phyloP scores from a whole-genome alignment of 2,113 vertebrate species.

The Scalopus aquaticus region DNA sequence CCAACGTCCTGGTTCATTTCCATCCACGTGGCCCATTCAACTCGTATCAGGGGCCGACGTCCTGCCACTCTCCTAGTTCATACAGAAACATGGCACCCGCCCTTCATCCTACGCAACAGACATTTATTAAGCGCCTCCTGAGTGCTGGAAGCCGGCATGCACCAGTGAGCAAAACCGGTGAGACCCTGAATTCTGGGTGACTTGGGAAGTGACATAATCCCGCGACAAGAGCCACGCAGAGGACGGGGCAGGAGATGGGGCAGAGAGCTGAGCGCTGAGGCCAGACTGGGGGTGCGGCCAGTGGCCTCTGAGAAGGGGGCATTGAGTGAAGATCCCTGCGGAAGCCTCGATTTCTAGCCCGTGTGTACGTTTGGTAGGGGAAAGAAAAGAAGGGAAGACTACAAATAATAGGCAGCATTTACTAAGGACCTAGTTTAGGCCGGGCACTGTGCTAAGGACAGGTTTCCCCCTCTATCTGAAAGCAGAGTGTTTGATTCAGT shows the following conservation, averaged over 20 bases:
- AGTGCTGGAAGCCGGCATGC: not conserved
- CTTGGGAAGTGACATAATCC: not conserved
- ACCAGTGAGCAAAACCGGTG: not conserved
- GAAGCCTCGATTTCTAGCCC: not conserved
- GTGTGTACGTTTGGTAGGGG: not conserved
- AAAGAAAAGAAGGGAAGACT: not conserved
- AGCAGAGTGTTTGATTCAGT: not conserved
- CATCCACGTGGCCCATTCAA: not conserved
- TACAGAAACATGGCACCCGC: not conserved
- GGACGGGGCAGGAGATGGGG: not conserved
- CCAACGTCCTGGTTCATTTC: not conserved
- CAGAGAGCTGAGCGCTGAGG: not conserved
- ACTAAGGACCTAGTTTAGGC: not conserved
- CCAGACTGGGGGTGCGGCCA: not conserved
- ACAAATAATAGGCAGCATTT: not conserved
- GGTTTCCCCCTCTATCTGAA: not conserved
- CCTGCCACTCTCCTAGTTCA: not conserved
- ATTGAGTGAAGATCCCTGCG: not conserved
- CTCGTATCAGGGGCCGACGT: not conserved
- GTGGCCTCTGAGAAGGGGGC: not conserved
- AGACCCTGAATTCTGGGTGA: not conserved
- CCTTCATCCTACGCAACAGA: not conserved
- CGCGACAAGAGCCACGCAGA: fast-evolving
- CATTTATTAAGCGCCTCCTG: not conserved
- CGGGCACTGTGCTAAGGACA: not conserved